Evolutionary conservation across 1,140 invertebrate genomes (phyloP).

Genomic region (Plectrocnemia conspersa): DNA sequence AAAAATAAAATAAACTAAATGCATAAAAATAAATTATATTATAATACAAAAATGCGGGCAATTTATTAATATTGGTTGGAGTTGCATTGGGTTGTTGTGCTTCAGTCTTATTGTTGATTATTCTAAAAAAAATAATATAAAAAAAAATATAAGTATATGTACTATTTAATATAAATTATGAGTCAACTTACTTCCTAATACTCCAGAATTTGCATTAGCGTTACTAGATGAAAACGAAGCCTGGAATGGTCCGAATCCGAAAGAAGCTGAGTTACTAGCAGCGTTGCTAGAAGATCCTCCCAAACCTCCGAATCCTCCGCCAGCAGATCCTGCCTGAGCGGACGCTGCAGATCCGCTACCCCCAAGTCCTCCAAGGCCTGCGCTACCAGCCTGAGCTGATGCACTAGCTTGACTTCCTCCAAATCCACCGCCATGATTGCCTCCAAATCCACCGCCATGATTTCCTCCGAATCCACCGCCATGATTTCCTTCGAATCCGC

Average conservation of each 20-base stretch:
- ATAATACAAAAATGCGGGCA: too few relatives aligned
- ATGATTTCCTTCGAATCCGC: background rate
- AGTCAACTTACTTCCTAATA: slow-evolving; percentile 27
- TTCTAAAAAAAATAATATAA: too few relatives aligned
- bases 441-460: slow-evolving; percentile 27
- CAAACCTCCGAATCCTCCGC: slow-evolving; percentile 12
- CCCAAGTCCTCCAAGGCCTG: slow-evolving; percentile 16
- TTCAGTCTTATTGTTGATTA: too few relatives aligned
- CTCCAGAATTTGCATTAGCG: slow-evolving; percentile 25
- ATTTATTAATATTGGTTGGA: too few relatives aligned
- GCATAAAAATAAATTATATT: too few relatives aligned
- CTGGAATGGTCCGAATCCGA: slow-evolving; percentile 33
- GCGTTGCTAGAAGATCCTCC: slow-evolving; percentile 14
- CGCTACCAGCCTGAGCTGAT: slow-evolving; percentile 7
- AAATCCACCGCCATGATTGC: background rate
- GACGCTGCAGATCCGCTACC: slow-evolving; percentile 14
- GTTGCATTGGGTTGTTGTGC: too few relatives aligned
- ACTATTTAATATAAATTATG: slow-evolving; percentile 1
- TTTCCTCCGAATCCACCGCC: background rate
- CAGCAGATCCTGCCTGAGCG: slow-evolving; percentile 33
- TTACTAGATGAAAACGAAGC: slow-evolving; percentile 31
- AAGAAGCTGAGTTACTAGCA: slow-evolving; percentile 25
- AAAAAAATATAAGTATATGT: too few relatives aligned
- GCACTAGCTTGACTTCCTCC: slow-evolving; percentile 22
- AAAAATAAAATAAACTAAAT: too few relatives aligned